phyloP scores from a whole-genome alignment of 2,797 vertebrate genomes.

The Zalophus californianus region DNA sequence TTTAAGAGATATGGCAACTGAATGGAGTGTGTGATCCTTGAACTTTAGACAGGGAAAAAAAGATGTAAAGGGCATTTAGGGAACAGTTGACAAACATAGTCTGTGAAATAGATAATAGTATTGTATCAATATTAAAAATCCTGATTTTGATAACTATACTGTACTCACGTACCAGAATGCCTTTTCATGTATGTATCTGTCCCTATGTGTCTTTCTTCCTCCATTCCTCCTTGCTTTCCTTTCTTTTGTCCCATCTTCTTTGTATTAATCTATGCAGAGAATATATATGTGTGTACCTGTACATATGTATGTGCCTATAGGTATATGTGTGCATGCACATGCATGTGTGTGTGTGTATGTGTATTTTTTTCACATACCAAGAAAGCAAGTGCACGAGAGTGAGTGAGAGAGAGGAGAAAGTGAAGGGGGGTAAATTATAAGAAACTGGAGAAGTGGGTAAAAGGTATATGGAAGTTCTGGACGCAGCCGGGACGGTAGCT shows the following conservation, averaged over 20 bases:
- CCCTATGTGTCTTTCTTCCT: neutral
- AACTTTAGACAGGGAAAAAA: neutral
- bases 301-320: no score
- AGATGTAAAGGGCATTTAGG: neutral
- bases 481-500: constrained; percentile 83
- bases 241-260: neutral
- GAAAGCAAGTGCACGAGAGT: neutral
- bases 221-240: neutral
- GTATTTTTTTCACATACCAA: neutral
- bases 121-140: neutral
- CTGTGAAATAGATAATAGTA: neutral
- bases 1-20: neutral
- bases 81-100: neutral
- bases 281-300: neutral
- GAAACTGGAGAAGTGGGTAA: neutral
- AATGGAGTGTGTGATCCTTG: neutral
- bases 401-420: neutral
- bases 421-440: neutral
- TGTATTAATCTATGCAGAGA: neutral
- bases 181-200: neutral
- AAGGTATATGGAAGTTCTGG: neutral
- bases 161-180: neutral
- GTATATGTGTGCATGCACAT: no score
- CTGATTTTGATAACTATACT: neutral
- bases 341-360: neutral